Base-by-base conservation (phyloP, 1,140 invertebrate genomes). In the Listronotus oregonensis region DNA sequence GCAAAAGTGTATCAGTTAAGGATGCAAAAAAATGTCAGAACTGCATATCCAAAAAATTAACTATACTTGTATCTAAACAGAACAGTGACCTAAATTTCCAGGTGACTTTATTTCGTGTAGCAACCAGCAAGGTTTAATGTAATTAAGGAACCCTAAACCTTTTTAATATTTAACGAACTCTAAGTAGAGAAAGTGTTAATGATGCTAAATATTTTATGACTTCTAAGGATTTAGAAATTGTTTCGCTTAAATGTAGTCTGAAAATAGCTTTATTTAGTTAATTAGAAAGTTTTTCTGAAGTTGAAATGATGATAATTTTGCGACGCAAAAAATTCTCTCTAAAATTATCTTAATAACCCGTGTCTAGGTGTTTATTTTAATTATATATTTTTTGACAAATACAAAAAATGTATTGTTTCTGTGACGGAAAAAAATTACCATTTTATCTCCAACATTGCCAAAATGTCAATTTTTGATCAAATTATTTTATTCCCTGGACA, bases 151-250 rank as follows among this genome's bases (percentile, higher is more conserved):
- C 31, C 42, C 21, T 15, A 37, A 54, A 54, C 50, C 60, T 63
- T 55, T 63, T 63, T 54, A 63, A 63, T 63, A 63, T 54, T 63
- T 63, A 10, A 63, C 40, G n/a, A 54, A 37, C 40, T 54, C 50
- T 63, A 46, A 54, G 49, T 63, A 54, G 49, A 34, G 60, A 18
- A 61, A 61, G 60, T 63, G 60, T 54, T 63, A 63, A 63, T 54
- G 60, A 63, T 21, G 10, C 39, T 63, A 63, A 63, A 63, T 63
- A 50, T 50, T 63, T 54, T 50, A 63, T 46, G 8, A 51, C 10
- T 34, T 51, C 39, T 52, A 51, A 43, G 58, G 43, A 61, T 32
- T 61, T 32, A 15, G 58, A 51, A 61, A 51, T 61, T 49, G 47
- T 46, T 61, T 61, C 46, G 31, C 32, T 21, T 15, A 12, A 18